phyloP scores from a whole-genome alignment of 2,888 invertebrate genomes.

The Lutraria lutraria region DNA sequence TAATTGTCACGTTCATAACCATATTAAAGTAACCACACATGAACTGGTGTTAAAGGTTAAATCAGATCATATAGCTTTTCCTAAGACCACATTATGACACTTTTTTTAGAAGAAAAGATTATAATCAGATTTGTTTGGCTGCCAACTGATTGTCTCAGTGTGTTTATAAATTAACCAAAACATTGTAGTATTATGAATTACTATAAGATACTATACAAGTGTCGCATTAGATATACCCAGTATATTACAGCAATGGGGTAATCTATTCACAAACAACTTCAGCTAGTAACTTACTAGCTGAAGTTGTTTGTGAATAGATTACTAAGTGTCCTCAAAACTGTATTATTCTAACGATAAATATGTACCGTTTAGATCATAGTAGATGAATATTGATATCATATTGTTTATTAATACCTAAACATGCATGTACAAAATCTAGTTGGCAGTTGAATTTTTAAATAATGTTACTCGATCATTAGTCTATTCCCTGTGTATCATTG shows the following conservation, averaged over 20 bases:
- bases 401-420: no score
- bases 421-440: no score
- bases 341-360: neutral
- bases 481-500: no score
- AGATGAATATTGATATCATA: no score
- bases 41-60: no score
- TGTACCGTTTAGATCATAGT: neutral
- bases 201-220: slow-evolving; percentile 4
- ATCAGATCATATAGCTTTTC: no score
- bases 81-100: no score
- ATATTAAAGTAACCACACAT: no score
- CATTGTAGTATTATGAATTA: neutral
- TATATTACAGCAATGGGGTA: no score
- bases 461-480: no score
- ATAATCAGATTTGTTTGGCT: neutral
- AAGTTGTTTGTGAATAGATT: neutral
- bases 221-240: neutral
- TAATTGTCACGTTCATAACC: no score
- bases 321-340: neutral
- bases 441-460: no score
- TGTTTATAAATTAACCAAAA: neutral
- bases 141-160: neutral
- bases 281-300: neutral
- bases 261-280: neutral
- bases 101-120: neutral